These are phyloP conservation scores for Carollia perspicillata DNA, from an alignment of 2,113 vertebrate genomes.

Conservation along the genomic window DNA sequence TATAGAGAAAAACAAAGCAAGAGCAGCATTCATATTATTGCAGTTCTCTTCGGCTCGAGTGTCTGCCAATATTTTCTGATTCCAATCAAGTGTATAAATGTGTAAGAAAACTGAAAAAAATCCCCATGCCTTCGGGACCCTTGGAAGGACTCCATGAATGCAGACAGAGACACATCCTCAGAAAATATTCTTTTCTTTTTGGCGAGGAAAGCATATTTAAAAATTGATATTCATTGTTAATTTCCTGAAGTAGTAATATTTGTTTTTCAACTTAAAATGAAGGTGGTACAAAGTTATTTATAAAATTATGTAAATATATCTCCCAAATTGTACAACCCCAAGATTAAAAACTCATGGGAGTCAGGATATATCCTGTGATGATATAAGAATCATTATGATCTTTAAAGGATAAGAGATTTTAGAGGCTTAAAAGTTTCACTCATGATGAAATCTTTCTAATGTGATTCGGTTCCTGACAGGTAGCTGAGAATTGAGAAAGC, in stretches of 20 bases:
- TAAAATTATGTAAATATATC: neutral
- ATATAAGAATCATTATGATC: neutral
- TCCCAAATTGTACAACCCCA: neutral
- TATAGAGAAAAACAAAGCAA: neutral
- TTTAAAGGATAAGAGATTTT: neutral
- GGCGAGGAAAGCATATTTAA: rapidly evolving
- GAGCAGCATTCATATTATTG: neutral
- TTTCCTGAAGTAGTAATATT: neutral
- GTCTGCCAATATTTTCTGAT: neutral
- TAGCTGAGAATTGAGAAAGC: neutral
- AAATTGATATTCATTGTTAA: neutral
- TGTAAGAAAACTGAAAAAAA: neutral
- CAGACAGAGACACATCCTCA: neutral
- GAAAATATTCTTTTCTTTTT: neutral
- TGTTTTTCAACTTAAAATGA: neutral
- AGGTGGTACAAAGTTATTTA: conserved; percentile 34
- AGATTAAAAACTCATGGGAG: neutral
- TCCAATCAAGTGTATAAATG: neutral
- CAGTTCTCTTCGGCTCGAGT: neutral
- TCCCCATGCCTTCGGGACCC: neutral
- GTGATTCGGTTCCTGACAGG: neutral
- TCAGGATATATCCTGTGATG: neutral
- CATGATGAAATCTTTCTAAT: neutral
- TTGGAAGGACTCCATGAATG: conserved; percentile 33
- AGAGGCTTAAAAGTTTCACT: neutral